Conservation (phyloP, 2,888 invertebrate genomes). For the Campopleginae sp. region DNA sequence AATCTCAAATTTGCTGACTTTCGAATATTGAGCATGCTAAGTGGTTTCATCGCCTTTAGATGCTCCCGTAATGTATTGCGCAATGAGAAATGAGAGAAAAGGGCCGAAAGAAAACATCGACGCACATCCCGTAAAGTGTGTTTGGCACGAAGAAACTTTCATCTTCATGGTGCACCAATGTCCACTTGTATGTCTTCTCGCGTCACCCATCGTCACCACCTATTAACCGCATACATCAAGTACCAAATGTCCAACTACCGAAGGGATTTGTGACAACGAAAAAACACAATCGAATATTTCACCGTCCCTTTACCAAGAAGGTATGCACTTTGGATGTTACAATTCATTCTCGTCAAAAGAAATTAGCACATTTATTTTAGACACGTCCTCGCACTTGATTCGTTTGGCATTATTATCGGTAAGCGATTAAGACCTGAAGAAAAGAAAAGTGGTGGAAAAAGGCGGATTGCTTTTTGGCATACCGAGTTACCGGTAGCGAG, state of each 20-base stretch:
- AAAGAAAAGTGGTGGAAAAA: background rate
- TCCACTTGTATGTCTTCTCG: background rate
- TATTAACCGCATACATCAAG: constrained; percentile 20
- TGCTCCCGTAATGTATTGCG: constrained; percentile 28
- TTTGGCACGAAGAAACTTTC: constrained; percentile 35
- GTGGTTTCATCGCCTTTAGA: constrained; percentile 53
- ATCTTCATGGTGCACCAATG: constrained; percentile 38
- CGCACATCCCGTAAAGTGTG: constrained; percentile 4
- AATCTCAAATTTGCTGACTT: constrained; percentile 48
- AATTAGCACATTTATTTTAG: constrained; percentile 14
- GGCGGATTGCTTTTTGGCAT: background rate
- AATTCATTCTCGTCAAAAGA: constrained; percentile 20
- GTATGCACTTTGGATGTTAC: constrained; percentile 59
- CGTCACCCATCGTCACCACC: constrained; percentile 32
- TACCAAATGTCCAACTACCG: constrained; percentile 2
- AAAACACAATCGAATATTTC: constrained; percentile 40
- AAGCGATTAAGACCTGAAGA: background rate
- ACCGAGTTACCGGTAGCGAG: background rate
- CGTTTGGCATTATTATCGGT: background rate
- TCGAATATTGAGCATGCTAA: constrained; percentile 61
- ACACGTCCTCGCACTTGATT: constrained; percentile 5
- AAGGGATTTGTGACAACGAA: constrained; percentile 22
- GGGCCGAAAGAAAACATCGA: constrained; percentile 5
- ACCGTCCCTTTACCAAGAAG: constrained; percentile 47
- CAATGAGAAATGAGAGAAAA: constrained; percentile 9